Percentiles rank a stretch among this genome's conserved stretches.
These are phyloP conservation scores for Epizoanthus fatuus DNA, from an alignment of 92 coral and sea anemone genomes.

Conservation along the genomic window DNA sequence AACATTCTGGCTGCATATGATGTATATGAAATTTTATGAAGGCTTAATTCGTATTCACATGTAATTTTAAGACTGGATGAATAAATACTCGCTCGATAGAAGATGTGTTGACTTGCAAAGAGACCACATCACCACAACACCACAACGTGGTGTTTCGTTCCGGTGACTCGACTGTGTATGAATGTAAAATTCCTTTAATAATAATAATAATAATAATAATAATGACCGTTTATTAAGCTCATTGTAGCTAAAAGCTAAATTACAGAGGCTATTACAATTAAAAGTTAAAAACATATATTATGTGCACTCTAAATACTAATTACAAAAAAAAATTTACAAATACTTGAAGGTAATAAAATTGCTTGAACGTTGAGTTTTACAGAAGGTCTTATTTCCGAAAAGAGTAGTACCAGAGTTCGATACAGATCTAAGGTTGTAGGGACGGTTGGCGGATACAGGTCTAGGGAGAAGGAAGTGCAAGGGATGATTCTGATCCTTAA, in stretches of 20 bases:
- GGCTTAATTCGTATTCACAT: too few relatives aligned
- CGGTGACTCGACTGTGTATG: too few relatives aligned
- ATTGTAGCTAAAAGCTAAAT: too few relatives aligned
- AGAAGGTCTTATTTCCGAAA: slow-evolving; percentile 23
- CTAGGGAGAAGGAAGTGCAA: slow-evolving; percentile 3
- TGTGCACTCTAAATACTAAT: slow-evolving; percentile 13
- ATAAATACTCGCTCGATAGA: too few relatives aligned
- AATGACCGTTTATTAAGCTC: slow-evolving; percentile 23
- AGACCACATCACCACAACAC: too few relatives aligned
- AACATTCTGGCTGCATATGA: too few relatives aligned
- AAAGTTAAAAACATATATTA: background rate
- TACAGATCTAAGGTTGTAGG: slow-evolving; percentile 10
- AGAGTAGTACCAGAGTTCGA: slow-evolving; percentile 12
- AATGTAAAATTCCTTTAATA: too few relatives aligned
- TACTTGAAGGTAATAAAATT: slow-evolving; percentile 20
- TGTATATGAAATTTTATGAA: too few relatives aligned
- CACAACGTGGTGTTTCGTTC: too few relatives aligned
- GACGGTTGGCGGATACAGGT: background rate
- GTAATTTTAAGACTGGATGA: too few relatives aligned
- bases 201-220: too few relatives aligned
- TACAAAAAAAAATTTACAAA: slow-evolving; percentile 12
- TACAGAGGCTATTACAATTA: background rate
- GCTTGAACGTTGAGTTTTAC: slow-evolving; percentile 21
- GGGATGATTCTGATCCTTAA: slow-evolving; percentile 5
- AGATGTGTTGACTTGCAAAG: too few relatives aligned